Evolutionary conservation across 1,140 invertebrate species (phyloP), one percentile per base, ranked within the genome.

Genomic region (Drosophila nebulosa): DNA sequence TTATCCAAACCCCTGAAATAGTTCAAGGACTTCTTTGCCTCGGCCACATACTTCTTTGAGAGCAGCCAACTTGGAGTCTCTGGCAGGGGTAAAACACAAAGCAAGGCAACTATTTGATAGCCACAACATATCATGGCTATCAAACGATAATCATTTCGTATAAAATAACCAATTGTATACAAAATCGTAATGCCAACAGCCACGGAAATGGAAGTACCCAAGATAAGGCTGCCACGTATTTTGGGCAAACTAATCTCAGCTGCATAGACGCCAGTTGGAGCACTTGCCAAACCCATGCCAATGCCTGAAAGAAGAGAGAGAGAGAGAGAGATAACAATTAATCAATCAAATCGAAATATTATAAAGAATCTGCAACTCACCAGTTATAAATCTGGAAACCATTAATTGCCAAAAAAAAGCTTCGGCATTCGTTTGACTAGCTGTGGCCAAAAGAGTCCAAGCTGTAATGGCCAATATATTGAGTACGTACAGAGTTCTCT

Each of bases 21-120:
- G 35, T 92, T 93, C 1, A 94, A 83, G 0, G 92, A 81, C 16
- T 79, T 78, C 22, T 93, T 91, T 0, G 95, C 94, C 57, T 95
- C 93, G 0, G 93, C 92, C 4, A 90, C 70, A 12, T 92, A 91
- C 55, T 93, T 93, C 62, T 92, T 92, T 59, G 93, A 91, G 27
- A 93, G 80, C 21, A 96, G 81, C 95, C 95, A 97, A 21, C 94
- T 91, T 1, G 96, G 96, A 12, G 95, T 94, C 91, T 97, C 96
- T 0, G 95, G 95, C 18, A 96, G 88, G 0, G 94, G 89, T 1
- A 93, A 90, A 1, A 93, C 78, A 9, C 94, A 91, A 1, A 95
- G 78, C 4, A 94, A 80, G 6, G 94, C 90, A 0, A 93, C 89
- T 7, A 93, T 26, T n/a, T 94, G 76, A 61, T 95, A 93, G 0